Percentiles rank a stretch among this genome's conserved stretches.
These are phyloP conservation scores for Nothocercus nigrocapillus DNA, from an alignment of 2,113 vertebrate species.

Conservation along the genomic window DNA sequence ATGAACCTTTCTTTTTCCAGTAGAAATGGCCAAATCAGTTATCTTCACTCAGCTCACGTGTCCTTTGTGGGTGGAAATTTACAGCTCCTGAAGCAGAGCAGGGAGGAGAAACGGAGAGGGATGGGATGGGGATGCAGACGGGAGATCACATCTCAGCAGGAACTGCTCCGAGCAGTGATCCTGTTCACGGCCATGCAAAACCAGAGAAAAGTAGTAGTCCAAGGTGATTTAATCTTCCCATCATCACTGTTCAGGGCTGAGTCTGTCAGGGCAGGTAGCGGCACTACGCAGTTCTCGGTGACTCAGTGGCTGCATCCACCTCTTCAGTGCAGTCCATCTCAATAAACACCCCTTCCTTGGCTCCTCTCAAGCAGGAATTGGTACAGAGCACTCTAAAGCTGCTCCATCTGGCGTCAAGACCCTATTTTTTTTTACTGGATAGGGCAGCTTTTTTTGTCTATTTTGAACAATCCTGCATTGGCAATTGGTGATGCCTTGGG, in stretches of 20 bases:
- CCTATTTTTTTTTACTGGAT: neutral
- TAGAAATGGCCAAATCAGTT: neutral
- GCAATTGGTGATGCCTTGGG: constrained; percentile 10
- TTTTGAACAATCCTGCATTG: neutral
- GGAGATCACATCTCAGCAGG: rapidly evolving
- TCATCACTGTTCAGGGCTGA: neutral
- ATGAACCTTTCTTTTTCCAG: neutral
- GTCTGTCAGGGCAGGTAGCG: neutral
- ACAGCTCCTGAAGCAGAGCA: neutral
- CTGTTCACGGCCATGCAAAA: neutral
- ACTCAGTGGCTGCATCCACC: neutral
- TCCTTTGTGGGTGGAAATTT: neutral
- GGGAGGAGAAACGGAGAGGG: neutral
- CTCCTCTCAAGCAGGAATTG: neutral
- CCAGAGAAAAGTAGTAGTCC: neutral
- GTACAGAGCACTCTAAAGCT: constrained; percentile 18
- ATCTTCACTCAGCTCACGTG: neutral
- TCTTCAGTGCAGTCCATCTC: neutral
- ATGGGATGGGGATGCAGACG: neutral
- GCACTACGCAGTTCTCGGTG: neutral
- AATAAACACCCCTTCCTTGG: neutral
- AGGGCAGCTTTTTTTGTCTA: neutral
- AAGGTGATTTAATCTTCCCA: neutral
- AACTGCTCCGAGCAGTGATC: neutral
- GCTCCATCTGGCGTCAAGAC: neutral